Conservation (phyloP, 2,113 vertebrate genomes). For the Rhadina sibilatrix region DNA sequence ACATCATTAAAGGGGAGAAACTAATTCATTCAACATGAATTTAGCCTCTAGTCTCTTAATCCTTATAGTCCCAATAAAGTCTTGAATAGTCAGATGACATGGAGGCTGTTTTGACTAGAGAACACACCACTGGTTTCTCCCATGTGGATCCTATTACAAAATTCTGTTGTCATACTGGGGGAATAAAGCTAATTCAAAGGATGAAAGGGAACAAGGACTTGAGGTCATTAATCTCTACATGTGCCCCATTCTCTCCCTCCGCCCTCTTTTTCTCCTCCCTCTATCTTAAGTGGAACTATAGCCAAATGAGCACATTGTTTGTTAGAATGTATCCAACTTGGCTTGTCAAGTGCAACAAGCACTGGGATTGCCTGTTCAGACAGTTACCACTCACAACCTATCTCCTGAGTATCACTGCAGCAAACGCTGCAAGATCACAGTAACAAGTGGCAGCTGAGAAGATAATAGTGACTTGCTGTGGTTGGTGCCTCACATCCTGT, state of each 20-base stretch:
- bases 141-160: constrained; percentile 34
- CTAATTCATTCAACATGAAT: neutral
- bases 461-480: neutral
- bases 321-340: fast-evolving
- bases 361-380: neutral
- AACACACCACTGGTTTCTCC: neutral
- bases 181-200: neutral
- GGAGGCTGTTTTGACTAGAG: constrained; percentile 1
- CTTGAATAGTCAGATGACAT: neutral
- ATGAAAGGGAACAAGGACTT: neutral
- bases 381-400: neutral
- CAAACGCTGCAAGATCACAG: neutral
- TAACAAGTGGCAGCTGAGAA: neutral
- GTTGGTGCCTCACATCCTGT: neutral
- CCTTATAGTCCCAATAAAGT: neutral
- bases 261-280: fast-evolving
- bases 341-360: too few species aligned
- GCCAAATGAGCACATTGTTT: neutral
- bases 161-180: neutral
- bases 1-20: neutral
- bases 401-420: neutral
- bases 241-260: neutral
- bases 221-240: neutral
- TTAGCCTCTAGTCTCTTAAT: neutral
- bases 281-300: neutral